Base-by-base conservation (phyloP, 2,113 vertebrate species). In the Carassius gibelio region DNA sequence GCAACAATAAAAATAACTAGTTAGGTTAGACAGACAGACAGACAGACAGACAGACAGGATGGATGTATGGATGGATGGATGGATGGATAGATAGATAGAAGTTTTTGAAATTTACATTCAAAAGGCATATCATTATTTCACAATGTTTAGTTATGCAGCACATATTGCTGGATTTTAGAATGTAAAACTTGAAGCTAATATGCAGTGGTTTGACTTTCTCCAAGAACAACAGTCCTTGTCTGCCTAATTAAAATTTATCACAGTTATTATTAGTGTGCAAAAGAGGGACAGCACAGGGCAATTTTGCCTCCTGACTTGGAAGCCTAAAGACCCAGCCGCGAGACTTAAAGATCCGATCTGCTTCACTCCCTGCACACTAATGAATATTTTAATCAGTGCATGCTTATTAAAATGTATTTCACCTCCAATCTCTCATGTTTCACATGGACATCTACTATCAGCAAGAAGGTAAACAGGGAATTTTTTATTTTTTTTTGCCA, bases 361-460 rank as follows among this genome's bases (percentile, higher is more conserved):
- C 42, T 74, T 42, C 21, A 50, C 26, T n/a, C 76, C 52, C 59
- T 59, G 15, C 78, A 68, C 48, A 19, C 42, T 76, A 78, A 78
- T 75, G 66, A 74, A 71, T 68, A 78, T 78, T 71, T 72, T 61
- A 87, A 87, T 87, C 75, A 87, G 64, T 78, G 26, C 76, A 64
- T n/a, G 8, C 76, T 78, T 71, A 79, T 80, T 68, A 87, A 82
- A 83, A 78, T 23, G 50, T 36, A 42, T 50, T 79, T 83, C 14
- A 55, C 38, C 50, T 50, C 15, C 45, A 76, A 38, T 36, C 13
- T 21, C 30, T 52, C 10, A 1, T 42, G 26, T 52, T 76, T 69
- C 17, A 19, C 50, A 14, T 4, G 23, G 80, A 59, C 68, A 61
- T 82, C 4, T 64, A 8, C 38, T 79, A 82, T 77, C 50, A 83